These are phyloP conservation scores for Cataglyphis cursor DNA, from an alignment of 2,888 invertebrate species.

Conservation along the genomic window DNA sequence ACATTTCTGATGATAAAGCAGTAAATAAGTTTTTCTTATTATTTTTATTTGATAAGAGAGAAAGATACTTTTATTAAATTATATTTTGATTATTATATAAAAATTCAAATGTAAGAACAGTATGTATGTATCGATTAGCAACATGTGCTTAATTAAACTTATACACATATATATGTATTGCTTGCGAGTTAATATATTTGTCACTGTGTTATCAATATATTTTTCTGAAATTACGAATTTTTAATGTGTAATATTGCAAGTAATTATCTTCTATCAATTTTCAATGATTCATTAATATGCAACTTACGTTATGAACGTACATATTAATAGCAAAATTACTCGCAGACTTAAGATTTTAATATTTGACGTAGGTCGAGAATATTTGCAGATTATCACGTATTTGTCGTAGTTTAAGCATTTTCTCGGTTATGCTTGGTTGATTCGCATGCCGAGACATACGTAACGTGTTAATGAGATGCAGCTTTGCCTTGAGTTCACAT, in stretches of 20 bases:
- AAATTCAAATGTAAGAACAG: neutral
- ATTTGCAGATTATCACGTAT: neutral
- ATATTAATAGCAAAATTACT: neutral
- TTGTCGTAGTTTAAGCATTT: neutral
- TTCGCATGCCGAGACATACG: slow-evolving; percentile 8
- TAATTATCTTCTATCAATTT: neutral
- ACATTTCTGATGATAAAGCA: neutral
- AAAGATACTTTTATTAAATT: neutral
- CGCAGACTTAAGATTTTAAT: neutral
- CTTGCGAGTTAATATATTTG: neutral
- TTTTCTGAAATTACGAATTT: neutral
- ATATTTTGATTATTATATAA: neutral
- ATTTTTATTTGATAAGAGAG: neutral
- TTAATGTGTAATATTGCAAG: neutral
- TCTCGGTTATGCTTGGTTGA: slow-evolving; percentile 7
- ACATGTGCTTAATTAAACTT: neutral
- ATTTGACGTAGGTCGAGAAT: neutral
- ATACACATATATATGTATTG: neutral
- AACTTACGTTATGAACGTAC: neutral
- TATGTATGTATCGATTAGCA: neutral
- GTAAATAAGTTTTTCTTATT: neutral
- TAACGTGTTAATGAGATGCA: slow-evolving; percentile 28
- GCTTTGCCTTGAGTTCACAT: slow-evolving; percentile 30
- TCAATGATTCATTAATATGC: neutral
- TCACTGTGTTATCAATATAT: neutral